A percentile compares a stretch with the other conserved stretches of the same genome.
Evolutionary conservation across 2,113 vertebrate genomes (phyloP).

Genomic region (Megaceryle maxima): DNA sequence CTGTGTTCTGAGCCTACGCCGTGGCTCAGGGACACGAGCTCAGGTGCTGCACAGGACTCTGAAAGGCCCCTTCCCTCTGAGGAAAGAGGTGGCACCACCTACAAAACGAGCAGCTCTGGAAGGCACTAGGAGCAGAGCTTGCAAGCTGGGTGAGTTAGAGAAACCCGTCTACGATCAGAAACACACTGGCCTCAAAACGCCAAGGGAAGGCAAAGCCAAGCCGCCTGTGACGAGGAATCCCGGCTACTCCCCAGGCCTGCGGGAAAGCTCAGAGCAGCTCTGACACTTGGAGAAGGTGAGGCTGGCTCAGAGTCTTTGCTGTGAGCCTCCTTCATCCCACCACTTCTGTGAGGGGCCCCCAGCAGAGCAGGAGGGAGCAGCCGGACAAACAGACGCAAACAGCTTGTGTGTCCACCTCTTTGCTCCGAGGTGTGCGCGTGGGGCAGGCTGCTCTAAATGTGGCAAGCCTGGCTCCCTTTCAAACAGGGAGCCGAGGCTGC

Average conservation of each 20-base stretch:
- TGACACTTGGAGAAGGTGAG: background rate
- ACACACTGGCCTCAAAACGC: rapidly evolving
- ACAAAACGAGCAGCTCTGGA: background rate
- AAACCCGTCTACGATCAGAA: background rate
- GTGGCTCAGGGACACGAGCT: background rate
- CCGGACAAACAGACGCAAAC: rapidly evolving
- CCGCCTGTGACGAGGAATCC: background rate
- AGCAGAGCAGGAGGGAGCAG: background rate
- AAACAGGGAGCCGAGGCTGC: rapidly evolving
- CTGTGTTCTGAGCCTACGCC: background rate
- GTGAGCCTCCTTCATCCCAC: background rate
- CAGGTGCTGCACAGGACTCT: background rate
- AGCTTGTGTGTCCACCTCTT: rapidly evolving
- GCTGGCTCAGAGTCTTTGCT: rapidly evolving
- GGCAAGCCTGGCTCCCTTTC: background rate
- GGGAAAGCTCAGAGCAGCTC: background rate
- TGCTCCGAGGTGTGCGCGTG: rapidly evolving
- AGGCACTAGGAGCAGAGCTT: background rate
- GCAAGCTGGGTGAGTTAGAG: background rate
- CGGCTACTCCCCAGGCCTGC: background rate
- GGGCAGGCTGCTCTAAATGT: background rate
- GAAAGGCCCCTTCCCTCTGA: rapidly evolving
- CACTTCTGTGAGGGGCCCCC: background rate
- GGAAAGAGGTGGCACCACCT: background rate
- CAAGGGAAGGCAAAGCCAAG: background rate